phyloP scores from a whole-genome alignment of 2,888 invertebrate genomes.

The Toxonevra muliebris region DNA sequence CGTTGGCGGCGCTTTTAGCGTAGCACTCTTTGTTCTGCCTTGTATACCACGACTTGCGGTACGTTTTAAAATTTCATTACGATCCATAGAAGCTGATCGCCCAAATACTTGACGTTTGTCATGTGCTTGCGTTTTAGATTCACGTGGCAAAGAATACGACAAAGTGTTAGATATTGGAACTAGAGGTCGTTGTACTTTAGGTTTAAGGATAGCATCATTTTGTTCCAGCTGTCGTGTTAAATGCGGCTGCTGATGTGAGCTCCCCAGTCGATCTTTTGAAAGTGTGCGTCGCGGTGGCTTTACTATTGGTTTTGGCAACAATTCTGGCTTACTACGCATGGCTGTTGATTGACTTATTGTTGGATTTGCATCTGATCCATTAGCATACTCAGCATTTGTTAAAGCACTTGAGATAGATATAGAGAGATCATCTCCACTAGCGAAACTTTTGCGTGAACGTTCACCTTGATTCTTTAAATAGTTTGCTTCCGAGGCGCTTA shows the following conservation, averaged over 20 bases:
- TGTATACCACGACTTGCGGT: conserved; percentile 36
- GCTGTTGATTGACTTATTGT: conserved; percentile 31
- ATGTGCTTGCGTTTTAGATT: conserved; percentile 40
- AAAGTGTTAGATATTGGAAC: conserved; percentile 37
- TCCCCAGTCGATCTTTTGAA: conserved; percentile 46
- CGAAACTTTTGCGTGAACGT: conserved; percentile 50
- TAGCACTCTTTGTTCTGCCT: conserved; percentile 34
- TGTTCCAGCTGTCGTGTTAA: conserved; percentile 14
- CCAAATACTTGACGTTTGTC: conserved; percentile 47
- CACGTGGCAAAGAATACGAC: conserved; percentile 39
- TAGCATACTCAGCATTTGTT: conserved; percentile 52
- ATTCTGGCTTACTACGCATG: conserved; percentile 31
- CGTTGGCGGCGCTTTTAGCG: conserved; percentile 29
- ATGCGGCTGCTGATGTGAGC: conserved; percentile 29
- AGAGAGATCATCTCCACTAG: conserved; percentile 50
- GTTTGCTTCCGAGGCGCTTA: conserved; percentile 42
- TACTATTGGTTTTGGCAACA: conserved; percentile 39
- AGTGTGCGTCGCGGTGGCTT: conserved; percentile 40
- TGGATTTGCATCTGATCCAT: conserved; percentile 27
- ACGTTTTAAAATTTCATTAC: conserved; percentile 53
- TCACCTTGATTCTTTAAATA: conserved; percentile 49
- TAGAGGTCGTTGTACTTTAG: conserved; percentile 44
- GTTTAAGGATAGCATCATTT: conserved; percentile 29
- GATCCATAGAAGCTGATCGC: conserved; percentile 58
- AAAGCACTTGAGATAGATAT: conserved; percentile 57